Evolutionary conservation across 2,888 invertebrate genomes (phyloP), one percentile per base, ranked within the genome.

Genomic region (Chydorus sphaericus): DNA sequence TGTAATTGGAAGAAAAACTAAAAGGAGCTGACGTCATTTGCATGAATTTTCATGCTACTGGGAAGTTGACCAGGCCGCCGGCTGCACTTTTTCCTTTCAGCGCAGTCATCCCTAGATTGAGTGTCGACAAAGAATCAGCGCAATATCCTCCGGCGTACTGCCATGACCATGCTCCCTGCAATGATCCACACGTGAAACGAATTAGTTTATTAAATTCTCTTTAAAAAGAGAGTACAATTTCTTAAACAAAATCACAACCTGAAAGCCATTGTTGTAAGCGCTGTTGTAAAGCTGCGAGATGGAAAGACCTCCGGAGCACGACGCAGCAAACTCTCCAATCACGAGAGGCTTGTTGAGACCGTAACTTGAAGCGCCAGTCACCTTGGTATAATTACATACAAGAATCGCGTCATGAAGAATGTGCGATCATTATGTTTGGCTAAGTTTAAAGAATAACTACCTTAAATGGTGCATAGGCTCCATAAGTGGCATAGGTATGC

Each of bases 401-500:
- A 23, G 8, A 52, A 37, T 48, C 48, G 16, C 23, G 31, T 23
- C 29, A 52, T 7, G 4, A 48, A 53, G 8, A 1, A 48, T 6
- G 20, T 31, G 26, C 11, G 18, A 3, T 30, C n/a, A n/a, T 6
- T 39, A 5, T 20, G 39, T 33, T 33, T 33, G 20, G 3, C 39
- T 36, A 36, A 14, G 8, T 16, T 4, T 31, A 11, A 11, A 28
- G 4, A 14, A 48, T 11, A 54, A 50, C 23, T 20, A 63, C 62
- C 55, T 59, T 62, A 56, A 65, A 65, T 11, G 65, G 64, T 7
- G 60, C 50, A 30, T 62, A 59, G 5, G 58, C 57, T 48, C 58
- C 61, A 62, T 62, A 65, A 29, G 58, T 16, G 8, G 62, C 60
- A 54, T 65, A 65, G n/a, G 61, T 60, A 55, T 65, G 64, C 36